A percentile compares a stretch with the other conserved stretches of the same genome.
These are phyloP conservation scores for Drosophila niveifrons DNA, from an alignment of 2,888 invertebrate species.

Conservation along the genomic window DNA sequence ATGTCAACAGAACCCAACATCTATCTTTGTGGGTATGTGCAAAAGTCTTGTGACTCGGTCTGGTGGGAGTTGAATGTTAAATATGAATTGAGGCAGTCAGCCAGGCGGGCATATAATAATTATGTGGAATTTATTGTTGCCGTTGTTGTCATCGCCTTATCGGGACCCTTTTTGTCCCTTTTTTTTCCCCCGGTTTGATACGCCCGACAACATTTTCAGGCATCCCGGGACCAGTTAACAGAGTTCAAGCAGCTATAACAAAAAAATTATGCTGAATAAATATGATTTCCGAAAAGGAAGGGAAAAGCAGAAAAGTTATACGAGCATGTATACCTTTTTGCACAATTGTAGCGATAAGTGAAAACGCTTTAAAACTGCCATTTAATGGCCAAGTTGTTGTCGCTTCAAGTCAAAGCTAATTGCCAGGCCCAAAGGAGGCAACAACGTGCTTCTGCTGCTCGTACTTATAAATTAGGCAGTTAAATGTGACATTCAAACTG, in stretches of 20 bases:
- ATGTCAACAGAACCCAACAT: conserved; percentile 22
- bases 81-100: conserved; percentile 39
- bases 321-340: conserved; percentile 3
- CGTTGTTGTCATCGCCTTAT: conserved; percentile 39
- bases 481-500: conserved; percentile 44
- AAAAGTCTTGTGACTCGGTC: neutral
- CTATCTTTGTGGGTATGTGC: neutral
- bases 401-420: conserved; percentile 34
- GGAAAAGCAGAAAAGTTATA: neutral
- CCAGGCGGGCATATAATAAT: conserved; percentile 48
- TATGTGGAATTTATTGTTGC: conserved; percentile 39
- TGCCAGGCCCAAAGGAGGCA: conserved; percentile 31
- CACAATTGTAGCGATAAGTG: conserved; percentile 43
- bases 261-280: conserved; percentile 33
- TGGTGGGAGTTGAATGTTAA: conserved; percentile 36
- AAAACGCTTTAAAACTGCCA: conserved; percentile 35
- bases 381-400: conserved; percentile 9
- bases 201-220: conserved; percentile 38
- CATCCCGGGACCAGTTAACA: conserved; percentile 23
- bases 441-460: conserved; percentile 16
- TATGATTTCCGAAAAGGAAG: conserved; percentile 18
- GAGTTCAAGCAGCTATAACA: conserved; percentile 29
- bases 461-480: conserved; percentile 55
- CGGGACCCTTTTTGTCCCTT: conserved; percentile 37
- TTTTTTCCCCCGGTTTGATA: conserved; percentile 23